phyloP scores from a whole-genome alignment of 2,797 vertebrate genomes.

The Sebastes nivosus region DNA sequence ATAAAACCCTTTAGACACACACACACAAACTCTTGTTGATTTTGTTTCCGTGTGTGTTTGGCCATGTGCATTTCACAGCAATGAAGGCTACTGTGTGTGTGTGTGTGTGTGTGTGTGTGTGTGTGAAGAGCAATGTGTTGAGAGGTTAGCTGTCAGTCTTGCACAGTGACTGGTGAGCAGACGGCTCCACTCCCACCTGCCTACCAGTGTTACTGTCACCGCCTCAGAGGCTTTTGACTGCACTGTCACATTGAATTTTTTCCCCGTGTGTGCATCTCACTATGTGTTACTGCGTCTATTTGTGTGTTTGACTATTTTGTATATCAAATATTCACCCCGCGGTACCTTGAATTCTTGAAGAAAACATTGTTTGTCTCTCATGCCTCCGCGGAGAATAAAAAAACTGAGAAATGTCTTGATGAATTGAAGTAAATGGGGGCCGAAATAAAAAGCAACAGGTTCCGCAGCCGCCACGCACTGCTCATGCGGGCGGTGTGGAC shows the following conservation, averaged over 20 bases:
- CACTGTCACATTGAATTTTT: constrained; percentile 63
- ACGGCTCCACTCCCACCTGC: constrained; percentile 68
- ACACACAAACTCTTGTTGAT: background rate
- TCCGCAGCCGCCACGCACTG: no score
- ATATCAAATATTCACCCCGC: no score
- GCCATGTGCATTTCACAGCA: constrained; percentile 4
- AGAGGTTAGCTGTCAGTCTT: constrained; percentile 57
- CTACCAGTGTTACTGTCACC: constrained; percentile 63
- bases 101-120: background rate
- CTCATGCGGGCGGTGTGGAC: no score
- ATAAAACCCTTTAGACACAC: background rate
- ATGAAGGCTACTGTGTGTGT: background rate
- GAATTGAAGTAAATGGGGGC: no score
- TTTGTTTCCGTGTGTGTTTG: background rate
- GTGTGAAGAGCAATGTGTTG: background rate
- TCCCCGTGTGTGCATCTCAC: constrained; percentile 20
- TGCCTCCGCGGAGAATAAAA: no score
- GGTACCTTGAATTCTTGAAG: no score
- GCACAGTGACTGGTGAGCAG: constrained; percentile 58
- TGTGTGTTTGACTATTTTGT: no score
- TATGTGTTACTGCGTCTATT: background rate
- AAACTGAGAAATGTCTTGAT: no score
- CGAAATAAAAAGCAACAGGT: no score
- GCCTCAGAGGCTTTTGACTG: constrained; percentile 67
- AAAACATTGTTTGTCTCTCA: no score